Percentiles rank a stretch among this genome's conserved stretches.
Conservation (phyloP, 2,113 vertebrate genomes). For the Phalacrocorax carbo region DNA sequence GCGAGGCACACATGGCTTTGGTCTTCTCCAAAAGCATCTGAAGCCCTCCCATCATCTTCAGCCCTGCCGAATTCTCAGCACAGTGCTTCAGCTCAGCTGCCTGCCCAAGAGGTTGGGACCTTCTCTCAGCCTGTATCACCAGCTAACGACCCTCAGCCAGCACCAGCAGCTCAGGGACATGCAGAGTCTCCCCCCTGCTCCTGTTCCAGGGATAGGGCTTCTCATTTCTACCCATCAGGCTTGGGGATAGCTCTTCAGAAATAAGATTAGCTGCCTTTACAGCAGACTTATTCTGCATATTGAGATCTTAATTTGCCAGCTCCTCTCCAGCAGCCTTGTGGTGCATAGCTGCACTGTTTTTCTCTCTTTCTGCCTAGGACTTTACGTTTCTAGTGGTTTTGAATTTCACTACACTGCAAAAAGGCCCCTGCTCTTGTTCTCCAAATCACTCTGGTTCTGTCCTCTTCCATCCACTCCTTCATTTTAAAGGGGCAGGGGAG, state of each 20-base stretch:
- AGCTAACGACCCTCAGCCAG: not conserved
- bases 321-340: not conserved
- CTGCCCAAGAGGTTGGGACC: fast-evolving
- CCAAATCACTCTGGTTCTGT: not conserved
- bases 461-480: not conserved
- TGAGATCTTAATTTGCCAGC: not conserved
- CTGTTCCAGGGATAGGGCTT: not conserved
- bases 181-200: fast-evolving
- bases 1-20: fast-evolving
- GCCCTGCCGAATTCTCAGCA: not conserved
- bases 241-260: not conserved
- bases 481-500: not conserved
- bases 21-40: not conserved
- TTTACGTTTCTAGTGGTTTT: not conserved
- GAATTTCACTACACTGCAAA: conserved; percentile 43
- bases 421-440: not conserved
- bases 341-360: not conserved
- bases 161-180: fast-evolving
- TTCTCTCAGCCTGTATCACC: not conserved
- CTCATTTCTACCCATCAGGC: not conserved
- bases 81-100: fast-evolving
- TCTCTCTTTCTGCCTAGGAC: not conserved
- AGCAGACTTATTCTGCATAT: not conserved
- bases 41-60: not conserved
- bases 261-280: not conserved